Base-by-base conservation (phyloP, 2,888 invertebrate genomes). In the Sepioteuthis lessoniana region DNA sequence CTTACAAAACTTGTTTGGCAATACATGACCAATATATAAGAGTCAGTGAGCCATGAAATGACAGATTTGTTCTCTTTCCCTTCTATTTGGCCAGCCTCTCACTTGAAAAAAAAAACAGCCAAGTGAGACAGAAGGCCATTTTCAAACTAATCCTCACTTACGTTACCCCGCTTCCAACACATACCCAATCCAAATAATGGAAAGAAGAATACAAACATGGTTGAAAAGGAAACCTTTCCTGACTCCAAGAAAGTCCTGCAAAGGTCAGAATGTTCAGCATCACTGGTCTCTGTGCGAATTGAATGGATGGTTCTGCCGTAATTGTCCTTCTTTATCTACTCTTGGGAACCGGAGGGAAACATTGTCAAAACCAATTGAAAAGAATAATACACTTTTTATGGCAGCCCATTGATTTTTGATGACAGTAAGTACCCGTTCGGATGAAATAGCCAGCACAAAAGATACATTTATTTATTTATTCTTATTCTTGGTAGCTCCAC, bases 361-460 rank as follows among this genome's bases (percentile, higher is more conserved):
- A 76, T 76, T 76, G 76, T 76, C 76, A 76, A 76, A 76, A 76
- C 76, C 76, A 76, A 76, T 13, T 76, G n/a, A n/a, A 76, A 76
- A 76, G 76, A 76, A 76, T n/a, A 76, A 76, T n/a, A 76, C 76
- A 19, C 76, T 76, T 76, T 76, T 76, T 76, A 76, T 76, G 76
- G 76, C 76, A 76, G 76, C 76, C 76, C 76, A 76, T 76, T 76
- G 76, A 76, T 76, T 76, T 76, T 76, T 76, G 76, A 76, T 76
- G 76, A 76, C 76, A 76, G 76, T 76, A 76, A 76, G n/a, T 76
- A 76, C 76, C 19, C 19, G n/a, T 76, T 76, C 76, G n/a, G 76
- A 13, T 76, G 31, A n/a, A 76, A 76, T 76, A 76, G n/a, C 76
- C 76, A n/a, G 76, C 76, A 76, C 31, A 76, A 76, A 76, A 76